phyloP scores from a whole-genome alignment of 2,888 invertebrate genomes.

The Heteromurus nitidus region DNA sequence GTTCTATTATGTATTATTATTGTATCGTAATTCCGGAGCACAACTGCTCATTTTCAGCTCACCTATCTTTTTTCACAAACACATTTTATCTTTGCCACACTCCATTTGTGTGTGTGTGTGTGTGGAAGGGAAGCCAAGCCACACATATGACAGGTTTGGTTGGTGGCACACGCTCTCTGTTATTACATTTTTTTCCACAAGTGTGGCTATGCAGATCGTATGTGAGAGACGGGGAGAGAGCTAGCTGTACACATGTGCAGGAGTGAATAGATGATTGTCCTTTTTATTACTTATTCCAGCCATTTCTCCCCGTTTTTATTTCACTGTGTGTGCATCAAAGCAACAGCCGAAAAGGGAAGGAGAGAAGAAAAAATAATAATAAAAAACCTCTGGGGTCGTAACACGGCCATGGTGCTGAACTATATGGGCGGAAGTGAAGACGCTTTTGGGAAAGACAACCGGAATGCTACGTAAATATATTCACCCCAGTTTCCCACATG shows the following conservation, averaged over 20 bases:
- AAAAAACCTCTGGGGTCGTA: no score
- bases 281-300: conserved; percentile 29
- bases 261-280: conserved; percentile 30
- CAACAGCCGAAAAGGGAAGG: background rate
- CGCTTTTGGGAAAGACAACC: no score
- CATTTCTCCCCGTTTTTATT: background rate
- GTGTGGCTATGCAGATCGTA: conserved; percentile 20
- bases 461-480: no score
- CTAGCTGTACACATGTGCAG: conserved; percentile 11
- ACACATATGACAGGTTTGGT: background rate
- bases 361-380: no score
- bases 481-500: no score
- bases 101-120: no score
- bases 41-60: background rate
- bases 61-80: background rate
- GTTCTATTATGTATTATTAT: conserved; percentile 20
- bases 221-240: background rate
- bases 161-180: no score
- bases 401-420: no score
- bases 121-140: no score
- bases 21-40: background rate
- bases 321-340: background rate
- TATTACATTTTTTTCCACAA: conserved; percentile 20
- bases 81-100: background rate
- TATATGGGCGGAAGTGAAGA: no score